Evolutionary conservation across 2,797 vertebrate genomes (phyloP), one percentile per base, ranked within the genome.

Genomic region (Sebastiscus albofasciatus): DNA sequence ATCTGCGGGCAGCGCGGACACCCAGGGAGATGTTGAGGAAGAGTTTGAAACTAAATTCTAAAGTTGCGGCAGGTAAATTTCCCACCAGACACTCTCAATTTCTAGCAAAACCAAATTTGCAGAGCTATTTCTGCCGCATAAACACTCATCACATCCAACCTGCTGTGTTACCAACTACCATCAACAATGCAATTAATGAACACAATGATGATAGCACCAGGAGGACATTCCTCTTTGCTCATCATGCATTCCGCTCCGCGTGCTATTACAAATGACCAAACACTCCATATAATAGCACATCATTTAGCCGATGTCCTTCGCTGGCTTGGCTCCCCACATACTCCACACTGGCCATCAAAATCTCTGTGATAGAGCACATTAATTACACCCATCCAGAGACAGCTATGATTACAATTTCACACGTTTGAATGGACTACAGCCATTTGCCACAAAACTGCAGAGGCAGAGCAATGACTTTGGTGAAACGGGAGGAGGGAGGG

Each of bases 351-450:
- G 92, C 94, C 95, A 92, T 94, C 95, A 87, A 95, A 95, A 96
- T 95, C 94, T 95, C 95, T 92, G 92, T 95, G 94, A 96, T 95
- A 95, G 95, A 96, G 95, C 93, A 93, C 95, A 96, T 97, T 97
- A 97, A 97, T 97, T 97, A 97, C 95, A 96, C 89, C 94, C 96
- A 93, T 96, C 96, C 95, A 94, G 91, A 96, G 96, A 96, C 95
- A 95, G 96, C 96, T 95, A 95, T 96, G 96, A 97, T 97, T 97
- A 96, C 96, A 96, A 96, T 97, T 97, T 97, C 96, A 96, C 96
- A 97, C 96, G 92, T 97, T 96, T 96, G 94, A 97, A 96, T 96
- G 96, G 96, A 96, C 95, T 92, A 95, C 95, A 93, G 96, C 90
- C 84, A 92, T 93, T 97, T 96, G 95, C 94, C 92, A 80, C 95